phyloP scores from a whole-genome alignment of 2,797 vertebrate species.

The Coregonus suidteri region DNA sequence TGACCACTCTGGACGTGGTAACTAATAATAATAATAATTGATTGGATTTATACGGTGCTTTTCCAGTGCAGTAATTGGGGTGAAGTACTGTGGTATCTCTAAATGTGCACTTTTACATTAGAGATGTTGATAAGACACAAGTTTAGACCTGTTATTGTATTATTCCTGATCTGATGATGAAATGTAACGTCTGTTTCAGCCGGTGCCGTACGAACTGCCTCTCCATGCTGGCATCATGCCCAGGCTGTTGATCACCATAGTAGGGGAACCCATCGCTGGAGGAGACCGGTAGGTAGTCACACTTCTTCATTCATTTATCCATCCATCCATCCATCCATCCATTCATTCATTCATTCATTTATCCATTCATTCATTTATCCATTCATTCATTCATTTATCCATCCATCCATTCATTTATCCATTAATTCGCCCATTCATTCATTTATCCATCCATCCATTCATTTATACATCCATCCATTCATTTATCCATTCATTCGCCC shows the following conservation, averaged over 20 bases:
- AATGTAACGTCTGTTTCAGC: conserved; percentile 70
- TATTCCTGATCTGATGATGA: neutral
- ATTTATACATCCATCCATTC: neutral
- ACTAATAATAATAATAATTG: too few relatives aligned
- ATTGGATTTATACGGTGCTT: too few relatives aligned
- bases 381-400: too few relatives aligned
- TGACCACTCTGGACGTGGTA: too few relatives aligned
- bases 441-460: neutral
- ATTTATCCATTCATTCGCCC: too few relatives aligned
- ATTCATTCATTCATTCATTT: too few relatives aligned
- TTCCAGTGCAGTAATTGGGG: too few relatives aligned
- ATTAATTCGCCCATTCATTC: neutral
- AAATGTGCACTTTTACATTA: too few relatives aligned
- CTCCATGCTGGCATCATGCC: conserved; percentile 84
- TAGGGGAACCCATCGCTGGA: conserved; percentile 71
- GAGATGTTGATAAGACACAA: neutral
- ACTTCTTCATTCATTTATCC: neutral
- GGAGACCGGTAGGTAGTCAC: conserved; percentile 65
- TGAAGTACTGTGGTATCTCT: too few relatives aligned
- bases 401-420: too few relatives aligned
- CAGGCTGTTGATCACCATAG: conserved; percentile 82
- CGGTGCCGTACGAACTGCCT: conserved; percentile 81
- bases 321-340: too few relatives aligned
- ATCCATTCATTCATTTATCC: neutral
- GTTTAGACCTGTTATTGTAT: too few relatives aligned